Conservation (phyloP, 2,113 vertebrate species). For the Zosterops hypoxanthus region DNA sequence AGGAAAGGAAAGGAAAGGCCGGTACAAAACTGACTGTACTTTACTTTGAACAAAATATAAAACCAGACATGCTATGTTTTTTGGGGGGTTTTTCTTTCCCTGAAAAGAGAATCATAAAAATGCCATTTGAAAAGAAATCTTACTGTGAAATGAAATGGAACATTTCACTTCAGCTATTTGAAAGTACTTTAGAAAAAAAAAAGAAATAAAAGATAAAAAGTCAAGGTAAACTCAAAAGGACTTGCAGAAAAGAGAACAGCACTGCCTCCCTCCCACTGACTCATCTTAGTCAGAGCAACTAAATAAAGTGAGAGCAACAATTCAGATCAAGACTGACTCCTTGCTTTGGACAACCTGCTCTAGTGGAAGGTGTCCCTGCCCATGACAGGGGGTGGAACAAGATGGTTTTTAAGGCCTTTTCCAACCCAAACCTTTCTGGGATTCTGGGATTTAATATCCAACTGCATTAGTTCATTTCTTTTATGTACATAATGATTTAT, state of each 20-base stretch:
- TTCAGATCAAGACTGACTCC: not conserved
- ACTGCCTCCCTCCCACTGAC: not conserved
- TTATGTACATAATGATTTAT: not conserved
- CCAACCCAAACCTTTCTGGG: not conserved
- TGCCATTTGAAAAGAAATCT: not conserved
- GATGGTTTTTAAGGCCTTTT: not conserved
- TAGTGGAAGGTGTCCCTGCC: not conserved
- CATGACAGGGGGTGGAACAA: not conserved
- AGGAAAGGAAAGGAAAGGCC: not conserved
- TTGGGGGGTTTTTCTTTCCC: not conserved
- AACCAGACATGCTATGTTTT: not conserved
- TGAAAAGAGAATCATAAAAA: not conserved
- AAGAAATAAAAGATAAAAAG: fast-evolving
- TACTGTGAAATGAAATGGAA: not conserved
- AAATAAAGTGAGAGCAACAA: not conserved
- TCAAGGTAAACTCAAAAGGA: not conserved
- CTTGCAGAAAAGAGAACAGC: not conserved
- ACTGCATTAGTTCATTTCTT: not conserved
- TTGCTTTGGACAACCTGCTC: not conserved
- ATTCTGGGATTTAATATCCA: not conserved
- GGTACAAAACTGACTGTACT: fast-evolving
- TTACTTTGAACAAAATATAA: not conserved
- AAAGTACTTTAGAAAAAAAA: not conserved
- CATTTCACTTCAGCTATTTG: not conserved
- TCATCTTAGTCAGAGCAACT: not conserved